Percentiles rank a stretch among this genome's conserved stretches.
phyloP scores from a whole-genome alignment of 2,113 vertebrate species.

The Dendropsophus ebraccatus region DNA sequence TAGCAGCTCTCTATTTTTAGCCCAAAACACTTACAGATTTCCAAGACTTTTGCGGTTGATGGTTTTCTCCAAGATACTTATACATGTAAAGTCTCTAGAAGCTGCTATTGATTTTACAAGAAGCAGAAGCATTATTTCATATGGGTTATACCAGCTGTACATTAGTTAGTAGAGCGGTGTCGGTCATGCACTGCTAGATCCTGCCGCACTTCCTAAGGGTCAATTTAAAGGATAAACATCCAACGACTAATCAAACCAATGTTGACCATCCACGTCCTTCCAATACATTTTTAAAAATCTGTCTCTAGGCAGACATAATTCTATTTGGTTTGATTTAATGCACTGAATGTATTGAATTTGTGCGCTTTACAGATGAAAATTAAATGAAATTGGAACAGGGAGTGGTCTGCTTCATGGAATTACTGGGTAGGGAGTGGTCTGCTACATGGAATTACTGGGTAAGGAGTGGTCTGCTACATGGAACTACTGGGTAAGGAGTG shows the following conservation, averaged over 20 bases:
- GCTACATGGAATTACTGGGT: no score
- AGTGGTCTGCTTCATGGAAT: no score
- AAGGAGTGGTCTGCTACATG: not conserved
- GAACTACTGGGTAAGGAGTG: not conserved
- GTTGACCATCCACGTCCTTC: not conserved
- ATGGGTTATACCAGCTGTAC: not conserved
- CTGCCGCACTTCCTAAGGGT: not conserved
- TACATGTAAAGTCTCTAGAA: conserved; percentile 9
- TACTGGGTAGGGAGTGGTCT: no score
- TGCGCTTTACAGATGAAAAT: not conserved
- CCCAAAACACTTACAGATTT: not conserved
- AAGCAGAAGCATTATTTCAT: not conserved
- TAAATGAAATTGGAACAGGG: not conserved
- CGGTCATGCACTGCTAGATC: not conserved
- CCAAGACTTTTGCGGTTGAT: conserved; percentile 3
- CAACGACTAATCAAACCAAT: not conserved
- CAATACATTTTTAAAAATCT: not conserved
- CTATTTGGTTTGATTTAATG: not conserved
- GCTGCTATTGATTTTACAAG: conserved; percentile 12
- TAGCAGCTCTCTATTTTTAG: conserved; percentile 6
- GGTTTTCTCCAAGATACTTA: not conserved
- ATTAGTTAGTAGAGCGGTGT: not conserved
- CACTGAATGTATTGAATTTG: not conserved
- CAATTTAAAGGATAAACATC: not conserved
- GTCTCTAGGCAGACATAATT: not conserved